Percentiles rank a stretch among this genome's conserved stretches.
Evolutionary conservation across 2,888 invertebrate species (phyloP).

Genomic region (Scaptomyza flava): DNA sequence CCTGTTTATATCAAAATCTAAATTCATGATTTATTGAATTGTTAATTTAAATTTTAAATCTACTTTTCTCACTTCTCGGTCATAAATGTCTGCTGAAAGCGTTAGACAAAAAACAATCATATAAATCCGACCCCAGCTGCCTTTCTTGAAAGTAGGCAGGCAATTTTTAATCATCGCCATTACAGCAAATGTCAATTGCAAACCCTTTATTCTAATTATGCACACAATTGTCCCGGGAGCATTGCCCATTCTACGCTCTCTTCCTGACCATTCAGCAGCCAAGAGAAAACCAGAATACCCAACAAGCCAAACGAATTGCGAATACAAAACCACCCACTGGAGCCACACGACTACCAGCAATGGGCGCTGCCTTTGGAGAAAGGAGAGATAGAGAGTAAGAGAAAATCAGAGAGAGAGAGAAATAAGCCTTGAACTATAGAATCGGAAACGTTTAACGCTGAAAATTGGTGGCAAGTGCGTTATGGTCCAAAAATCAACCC

Average conservation of each 20-base stretch:
- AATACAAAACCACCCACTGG: conserved; percentile 43
- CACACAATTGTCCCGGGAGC: conserved; percentile 77
- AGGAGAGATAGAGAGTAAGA: not conserved
- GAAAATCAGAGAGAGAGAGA: conserved; percentile 27
- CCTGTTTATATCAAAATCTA: too few relatives aligned
- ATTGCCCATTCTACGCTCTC: conserved; percentile 25
- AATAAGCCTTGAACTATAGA: conserved; percentile 39
- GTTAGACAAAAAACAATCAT: conserved; percentile 5
- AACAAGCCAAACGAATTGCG: conserved; percentile 54
- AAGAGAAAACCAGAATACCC: conserved; percentile 16
- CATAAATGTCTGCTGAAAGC: conserved; percentile 4
- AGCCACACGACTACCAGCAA: conserved; percentile 37
- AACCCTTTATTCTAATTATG: conserved; percentile 78
- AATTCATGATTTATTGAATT: not conserved
- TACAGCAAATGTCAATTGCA: conserved; percentile 55
- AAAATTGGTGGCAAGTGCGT: conserved; percentile 44
- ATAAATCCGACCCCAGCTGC: conserved; percentile 13
- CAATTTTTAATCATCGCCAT: conserved; percentile 62
- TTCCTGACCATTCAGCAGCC: conserved; percentile 9
- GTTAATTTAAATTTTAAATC: not conserved
- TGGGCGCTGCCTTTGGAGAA: not conserved
- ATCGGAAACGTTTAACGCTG: conserved; percentile 74
- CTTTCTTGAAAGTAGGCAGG: conserved; percentile 1
- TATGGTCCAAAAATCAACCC: conserved; percentile 58
- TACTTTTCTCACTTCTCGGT: not conserved